Conservation (phyloP, 2,888 invertebrate genomes). For the Caradrina clavipalpis region DNA sequence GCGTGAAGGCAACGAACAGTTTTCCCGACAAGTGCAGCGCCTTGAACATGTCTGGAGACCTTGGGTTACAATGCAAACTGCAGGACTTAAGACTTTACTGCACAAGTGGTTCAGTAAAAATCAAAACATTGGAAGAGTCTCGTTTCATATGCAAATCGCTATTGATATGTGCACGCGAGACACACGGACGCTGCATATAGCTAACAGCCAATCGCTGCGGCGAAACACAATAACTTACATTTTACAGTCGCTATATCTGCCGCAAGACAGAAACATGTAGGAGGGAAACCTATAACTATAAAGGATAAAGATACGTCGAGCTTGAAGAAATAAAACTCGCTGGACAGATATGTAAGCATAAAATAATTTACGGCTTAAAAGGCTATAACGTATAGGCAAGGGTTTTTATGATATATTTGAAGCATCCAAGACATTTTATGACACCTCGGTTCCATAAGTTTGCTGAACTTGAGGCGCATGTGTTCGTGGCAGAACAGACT, state of each 20-base stretch:
- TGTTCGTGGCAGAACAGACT: constrained; percentile 70
- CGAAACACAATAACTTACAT: constrained; percentile 47
- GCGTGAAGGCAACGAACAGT: constrained; percentile 52
- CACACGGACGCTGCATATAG: constrained; percentile 69
- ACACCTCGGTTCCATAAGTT: constrained; percentile 58
- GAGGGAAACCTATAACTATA: constrained; percentile 54
- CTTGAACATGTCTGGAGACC: constrained; percentile 71
- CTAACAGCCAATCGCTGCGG: constrained; percentile 44
- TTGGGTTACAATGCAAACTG: constrained; percentile 70
- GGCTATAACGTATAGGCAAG: constrained; percentile 63
- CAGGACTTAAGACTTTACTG: constrained; percentile 62
- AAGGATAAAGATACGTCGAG: constrained; percentile 62
- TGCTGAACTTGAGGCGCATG: constrained; percentile 65
- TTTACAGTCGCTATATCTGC: constrained; percentile 53
- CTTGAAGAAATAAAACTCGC: constrained; percentile 63
- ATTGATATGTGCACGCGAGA: constrained; percentile 76
- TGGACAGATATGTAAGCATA: constrained; percentile 64
- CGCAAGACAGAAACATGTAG: constrained; percentile 52
- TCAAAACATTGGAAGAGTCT: constrained; percentile 83
- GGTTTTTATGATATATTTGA: constrained; percentile 67
- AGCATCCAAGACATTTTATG: constrained; percentile 62
- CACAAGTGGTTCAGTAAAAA: constrained; percentile 78
- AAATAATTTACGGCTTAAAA: constrained; percentile 66
- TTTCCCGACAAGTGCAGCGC: constrained; percentile 69
- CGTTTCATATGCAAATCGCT: constrained; percentile 86